A percentile compares a stretch with the other conserved stretches of the same genome.
These are phyloP conservation scores for Neria commutata DNA, from an alignment of 2,888 invertebrate species.

Conservation along the genomic window DNA sequence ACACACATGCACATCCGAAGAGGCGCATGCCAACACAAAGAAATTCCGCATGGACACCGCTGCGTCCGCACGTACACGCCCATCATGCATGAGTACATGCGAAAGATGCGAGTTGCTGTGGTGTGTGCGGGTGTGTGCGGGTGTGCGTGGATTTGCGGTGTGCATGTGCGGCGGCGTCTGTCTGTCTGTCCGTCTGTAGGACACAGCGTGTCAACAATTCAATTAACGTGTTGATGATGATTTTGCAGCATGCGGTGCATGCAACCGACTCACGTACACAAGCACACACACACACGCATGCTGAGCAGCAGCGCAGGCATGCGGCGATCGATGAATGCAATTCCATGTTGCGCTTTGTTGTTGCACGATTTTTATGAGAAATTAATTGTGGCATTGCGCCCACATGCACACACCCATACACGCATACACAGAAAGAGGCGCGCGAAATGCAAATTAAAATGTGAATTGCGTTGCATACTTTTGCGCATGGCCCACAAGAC, in stretches of 20 bases:
- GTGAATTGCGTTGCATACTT: conserved; percentile 3
- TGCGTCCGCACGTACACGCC: neutral
- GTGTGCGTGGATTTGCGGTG: no score
- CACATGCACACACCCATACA: conserved; percentile 8
- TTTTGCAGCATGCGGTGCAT: conserved; percentile 53
- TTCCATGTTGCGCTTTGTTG: neutral
- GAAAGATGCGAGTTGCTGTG: conserved; percentile 18
- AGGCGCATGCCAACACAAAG: conserved; percentile 16
- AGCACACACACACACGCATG: no score
- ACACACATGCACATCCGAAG: conserved; percentile 18
- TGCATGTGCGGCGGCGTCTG: conserved; percentile 30
- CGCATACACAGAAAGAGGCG: neutral
- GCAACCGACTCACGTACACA: neutral
- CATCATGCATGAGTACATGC: conserved; percentile 29
- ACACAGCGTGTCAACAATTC: conserved; percentile 54
- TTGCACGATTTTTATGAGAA: conserved; percentile 48
- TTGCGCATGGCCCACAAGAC: neutral
- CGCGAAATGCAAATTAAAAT: conserved; percentile 8
- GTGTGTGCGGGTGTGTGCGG: conserved; percentile 12
- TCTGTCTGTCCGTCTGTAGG: conserved; percentile 38
- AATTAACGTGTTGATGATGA: conserved; percentile 57
- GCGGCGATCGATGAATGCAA: conserved; percentile 13
- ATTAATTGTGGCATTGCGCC: conserved; percentile 43
- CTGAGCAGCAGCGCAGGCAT: conserved; percentile 20
- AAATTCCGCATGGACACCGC: conserved; percentile 27